Base-by-base conservation (phyloP, 2,113 vertebrate species). In the Thoracochromis brauschi region DNA sequence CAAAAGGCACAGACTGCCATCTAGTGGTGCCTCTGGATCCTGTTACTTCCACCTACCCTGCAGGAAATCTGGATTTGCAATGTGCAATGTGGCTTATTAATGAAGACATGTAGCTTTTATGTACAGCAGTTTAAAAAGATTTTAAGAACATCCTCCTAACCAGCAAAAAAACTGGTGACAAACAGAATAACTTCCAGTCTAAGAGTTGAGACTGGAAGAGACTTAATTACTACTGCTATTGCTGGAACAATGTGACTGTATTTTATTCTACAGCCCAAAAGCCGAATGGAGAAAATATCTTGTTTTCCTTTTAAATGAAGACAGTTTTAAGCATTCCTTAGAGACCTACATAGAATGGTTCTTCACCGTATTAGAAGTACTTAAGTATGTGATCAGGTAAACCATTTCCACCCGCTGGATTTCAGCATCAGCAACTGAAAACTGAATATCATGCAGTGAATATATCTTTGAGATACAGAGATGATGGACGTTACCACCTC, bases 11-110 rank as follows among this genome's bases (percentile, higher is more conserved):
- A 8, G 79, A 84, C 65, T 84, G 94, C 89, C 92, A 91, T 80
- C 94, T 94, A 89, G 92, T 86, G 93, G 90, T 40, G 21, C 3
- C 7, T 86, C 16, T 2, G 19, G 24, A 49, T 11, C 71, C 24
- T 11, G 1, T 29, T 75, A 47, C 24, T 75, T 75, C 9, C 71
- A 75, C 42, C 14, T 17, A 75, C 3, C 3, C 24, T 29, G 14
- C 40, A 47, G 24, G 40, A 47, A 47, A 75, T 75, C 14, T 47
- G 24, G 24, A 75, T 17, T 47, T 10, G 40, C 24, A 75, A 35
- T 35, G 60, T 68, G 33, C 31, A 65, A 29, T 47, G 40, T 78
- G 42, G 6, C 42, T 29, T 31, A 78, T 5, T 75, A 75, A 1
- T 29, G 16, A 29, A 17, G 5, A 75, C 0, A 47, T 3, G 8